Percentiles rank a stretch among this genome's conserved stretches.
Evolutionary conservation across 2,888 invertebrate genomes (phyloP).

Genomic region (Pyrrhia umbra): DNA sequence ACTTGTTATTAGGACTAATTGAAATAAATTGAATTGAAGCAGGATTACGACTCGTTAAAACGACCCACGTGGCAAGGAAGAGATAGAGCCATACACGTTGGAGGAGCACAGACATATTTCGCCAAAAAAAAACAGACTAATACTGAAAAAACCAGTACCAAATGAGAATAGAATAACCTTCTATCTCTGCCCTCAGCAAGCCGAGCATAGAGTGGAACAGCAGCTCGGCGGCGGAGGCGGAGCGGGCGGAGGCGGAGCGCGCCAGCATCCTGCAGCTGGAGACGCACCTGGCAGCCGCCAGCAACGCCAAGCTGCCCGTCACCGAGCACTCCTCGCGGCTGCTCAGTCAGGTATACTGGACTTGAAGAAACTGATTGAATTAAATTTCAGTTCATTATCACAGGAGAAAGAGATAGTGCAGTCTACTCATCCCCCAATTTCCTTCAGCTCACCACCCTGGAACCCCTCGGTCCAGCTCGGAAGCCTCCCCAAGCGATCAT

Average conservation of each 20-base stretch:
- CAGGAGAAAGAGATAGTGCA: no score
- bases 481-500: slow-evolving; percentile 94
- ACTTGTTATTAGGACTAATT: no score
- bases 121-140: no score
- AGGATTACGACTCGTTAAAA: no score
- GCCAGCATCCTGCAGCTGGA: slow-evolving; percentile 93
- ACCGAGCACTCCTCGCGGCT: slow-evolving; percentile 97
- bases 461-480: slow-evolving; percentile 95
- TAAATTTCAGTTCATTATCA: no score
- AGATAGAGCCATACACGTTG: no score
- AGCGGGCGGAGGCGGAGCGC: slow-evolving; percentile 80
- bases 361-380: no score
- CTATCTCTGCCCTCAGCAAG: slow-evolving; percentile 68
- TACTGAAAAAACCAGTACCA: not conserved
- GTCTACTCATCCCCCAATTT: not conserved
- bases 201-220: slow-evolving; percentile 84
- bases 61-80: no score
- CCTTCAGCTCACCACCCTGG: slow-evolving; percentile 93
- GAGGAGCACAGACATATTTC: no score
- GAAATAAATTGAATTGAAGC: no score
- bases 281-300: slow-evolving; percentile 96
- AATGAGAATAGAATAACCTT: not conserved
- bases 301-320: slow-evolving; percentile 96
- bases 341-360: slow-evolving; percentile 91
- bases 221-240: slow-evolving; percentile 71